Percentiles rank a stretch among this genome's conserved stretches.
phyloP scores from a whole-genome alignment of 2,888 invertebrate genomes.

The Eupithecia pulchellata region DNA sequence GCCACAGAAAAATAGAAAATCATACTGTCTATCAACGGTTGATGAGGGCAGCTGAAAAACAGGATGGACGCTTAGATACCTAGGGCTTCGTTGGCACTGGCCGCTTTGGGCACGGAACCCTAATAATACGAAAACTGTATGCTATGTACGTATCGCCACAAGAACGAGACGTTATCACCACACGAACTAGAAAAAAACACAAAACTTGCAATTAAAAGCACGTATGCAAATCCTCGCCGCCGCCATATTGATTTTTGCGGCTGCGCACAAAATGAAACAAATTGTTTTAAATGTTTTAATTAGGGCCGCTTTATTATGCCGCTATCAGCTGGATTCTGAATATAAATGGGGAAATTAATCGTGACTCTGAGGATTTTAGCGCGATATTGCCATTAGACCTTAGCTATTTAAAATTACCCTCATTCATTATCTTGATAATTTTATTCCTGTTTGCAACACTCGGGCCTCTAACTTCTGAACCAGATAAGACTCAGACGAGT shows the following conservation, averaged over 20 bases:
- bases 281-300: constrained; percentile 77
- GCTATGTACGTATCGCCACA: constrained; percentile 47
- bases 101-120: background rate
- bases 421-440: constrained; percentile 51
- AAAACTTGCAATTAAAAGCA: constrained; percentile 67
- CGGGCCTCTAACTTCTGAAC: background rate
- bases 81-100: background rate
- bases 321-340: constrained; percentile 61
- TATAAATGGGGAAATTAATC: constrained; percentile 46
- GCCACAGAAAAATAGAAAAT: background rate
- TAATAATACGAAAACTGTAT: background rate
- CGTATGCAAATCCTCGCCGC: constrained; percentile 61
- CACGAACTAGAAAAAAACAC: constrained; percentile 50
- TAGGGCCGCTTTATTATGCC: constrained; percentile 64
- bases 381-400: constrained; percentile 24
- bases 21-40: background rate
- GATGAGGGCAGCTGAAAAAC: background rate
- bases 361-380: constrained; percentile 4
- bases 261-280: constrained; percentile 62
- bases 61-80: background rate
- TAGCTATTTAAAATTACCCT: constrained; percentile 23
- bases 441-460: constrained; percentile 38
- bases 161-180: constrained; percentile 42
- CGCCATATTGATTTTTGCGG: constrained; percentile 60
- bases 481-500: background rate